Percentiles rank a stretch among this genome's conserved stretches.
phyloP scores from a whole-genome alignment of 2,797 vertebrate species.

The Brachyrhaphis roseni region DNA sequence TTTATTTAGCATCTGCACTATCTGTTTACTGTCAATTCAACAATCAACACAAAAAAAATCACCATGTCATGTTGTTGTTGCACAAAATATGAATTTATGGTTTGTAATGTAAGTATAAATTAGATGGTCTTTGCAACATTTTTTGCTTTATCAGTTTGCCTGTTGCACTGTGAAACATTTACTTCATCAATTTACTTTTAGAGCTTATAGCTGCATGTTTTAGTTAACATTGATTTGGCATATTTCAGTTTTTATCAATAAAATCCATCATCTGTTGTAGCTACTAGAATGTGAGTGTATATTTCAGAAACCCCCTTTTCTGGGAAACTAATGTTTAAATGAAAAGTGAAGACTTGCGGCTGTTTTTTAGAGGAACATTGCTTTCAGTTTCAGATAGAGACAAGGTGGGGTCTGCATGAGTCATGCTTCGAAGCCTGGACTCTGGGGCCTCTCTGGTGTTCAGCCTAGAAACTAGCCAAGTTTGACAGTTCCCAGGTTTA shows the following conservation, averaged over 20 bases:
- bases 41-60: neutral
- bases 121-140: neutral
- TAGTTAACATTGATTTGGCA: neutral
- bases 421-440: slow-evolving; percentile 52
- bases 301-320: neutral
- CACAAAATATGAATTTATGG: neutral
- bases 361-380: slow-evolving; percentile 29
- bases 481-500: slow-evolving; percentile 78
- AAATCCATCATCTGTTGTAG: neutral
- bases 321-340: slow-evolving; percentile 43
- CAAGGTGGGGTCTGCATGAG: slow-evolving; percentile 64
- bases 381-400: slow-evolving; percentile 51
- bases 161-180: neutral
- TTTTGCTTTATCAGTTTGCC: neutral
- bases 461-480: slow-evolving; percentile 72
- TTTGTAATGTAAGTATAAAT: neutral
- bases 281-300: neutral
- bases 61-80: neutral
- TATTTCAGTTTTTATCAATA: neutral
- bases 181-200: neutral
- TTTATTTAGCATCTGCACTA: neutral
- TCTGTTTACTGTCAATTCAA: neutral
- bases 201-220: neutral
- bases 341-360: neutral
- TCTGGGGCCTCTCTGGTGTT: slow-evolving; percentile 68